These are phyloP conservation scores for Poecile montanus DNA, from an alignment of 2,797 vertebrate species.

Conservation along the genomic window DNA sequence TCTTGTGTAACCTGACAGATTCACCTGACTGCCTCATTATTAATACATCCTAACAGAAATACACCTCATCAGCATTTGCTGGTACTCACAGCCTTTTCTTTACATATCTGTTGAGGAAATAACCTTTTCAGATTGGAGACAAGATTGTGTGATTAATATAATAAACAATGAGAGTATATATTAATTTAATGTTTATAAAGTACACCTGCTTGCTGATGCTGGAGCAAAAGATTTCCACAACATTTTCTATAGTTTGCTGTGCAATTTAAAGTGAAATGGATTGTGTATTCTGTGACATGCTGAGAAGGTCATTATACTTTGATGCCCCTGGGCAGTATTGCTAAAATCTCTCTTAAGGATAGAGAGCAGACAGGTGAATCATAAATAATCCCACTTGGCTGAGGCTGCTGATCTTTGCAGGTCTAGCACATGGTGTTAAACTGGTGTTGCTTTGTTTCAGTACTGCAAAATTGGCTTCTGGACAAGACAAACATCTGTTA, in stretches of 20 bases:
- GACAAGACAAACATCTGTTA: slow-evolving; percentile 94
- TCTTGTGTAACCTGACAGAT: neutral
- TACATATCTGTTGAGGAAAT: neutral
- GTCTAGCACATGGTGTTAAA: neutral
- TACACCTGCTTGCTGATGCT: neutral
- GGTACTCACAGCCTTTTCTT: neutral
- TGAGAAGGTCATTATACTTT: neutral
- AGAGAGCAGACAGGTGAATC: neutral
- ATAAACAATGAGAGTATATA: neutral
- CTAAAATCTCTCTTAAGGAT: neutral
- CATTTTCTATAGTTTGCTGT: neutral
- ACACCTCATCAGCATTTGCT: neutral
- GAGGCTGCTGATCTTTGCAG: neutral
- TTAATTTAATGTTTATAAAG: neutral
- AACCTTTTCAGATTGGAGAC: neutral
- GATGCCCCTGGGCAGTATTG: neutral
- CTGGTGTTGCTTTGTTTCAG: slow-evolving; percentile 75
- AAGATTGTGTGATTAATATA: neutral
- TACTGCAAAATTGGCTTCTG: slow-evolving; percentile 88
- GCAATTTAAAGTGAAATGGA: neutral
- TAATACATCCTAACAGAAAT: neutral
- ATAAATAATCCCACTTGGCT: neutral
- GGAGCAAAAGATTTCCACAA: neutral
- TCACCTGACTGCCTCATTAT: neutral
- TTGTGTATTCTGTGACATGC: neutral